phyloP scores from a whole-genome alignment of 37 sponge, comb jelly and placozoan genomes.

The Halichondria panicea region DNA sequence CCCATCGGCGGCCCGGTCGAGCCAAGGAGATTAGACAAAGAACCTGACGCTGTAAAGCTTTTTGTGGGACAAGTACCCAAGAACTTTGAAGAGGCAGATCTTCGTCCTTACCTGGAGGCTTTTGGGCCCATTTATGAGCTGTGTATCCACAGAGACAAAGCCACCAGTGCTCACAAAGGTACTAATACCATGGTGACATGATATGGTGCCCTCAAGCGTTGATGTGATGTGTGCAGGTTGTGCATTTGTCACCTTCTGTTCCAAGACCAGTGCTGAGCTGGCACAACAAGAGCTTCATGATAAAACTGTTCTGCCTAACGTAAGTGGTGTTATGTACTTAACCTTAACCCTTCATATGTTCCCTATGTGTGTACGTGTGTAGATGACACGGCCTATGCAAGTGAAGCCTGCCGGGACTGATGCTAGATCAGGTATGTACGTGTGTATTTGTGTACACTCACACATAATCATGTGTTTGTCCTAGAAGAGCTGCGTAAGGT shows the following conservation, averaged over 20 bases:
- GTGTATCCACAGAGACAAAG: conserved; percentile 66
- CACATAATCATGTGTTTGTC: background rate
- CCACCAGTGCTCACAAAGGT: conserved; percentile 82
- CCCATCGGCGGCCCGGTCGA: conserved; percentile 17
- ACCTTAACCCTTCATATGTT: background rate
- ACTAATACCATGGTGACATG: background rate
- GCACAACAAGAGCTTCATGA: conserved; percentile 90
- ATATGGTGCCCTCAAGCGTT: background rate
- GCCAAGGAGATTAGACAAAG: conserved; percentile 44
- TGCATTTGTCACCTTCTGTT: conserved; percentile 95
- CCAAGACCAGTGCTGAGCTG: conserved; percentile 70
- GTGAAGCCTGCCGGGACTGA: conserved; percentile 93
- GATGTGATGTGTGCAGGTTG: conserved; percentile 95
- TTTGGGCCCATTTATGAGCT: conserved; percentile 86
- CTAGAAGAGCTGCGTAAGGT: conserved; percentile 94
- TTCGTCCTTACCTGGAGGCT: conserved; percentile 76
- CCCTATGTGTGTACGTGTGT: background rate
- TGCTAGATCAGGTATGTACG: conserved; percentile 62
- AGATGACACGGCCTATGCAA: conserved; percentile 97
- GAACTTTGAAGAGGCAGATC: conserved; percentile 74
- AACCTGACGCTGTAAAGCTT: conserved; percentile 87
- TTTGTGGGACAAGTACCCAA: conserved; percentile 97
- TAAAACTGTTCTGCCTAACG: conserved; percentile 82
- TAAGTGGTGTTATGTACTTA: conserved; percentile 32
- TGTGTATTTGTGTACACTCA: background rate